Conservation (phyloP, 2,113 vertebrate genomes). For the Mormyrus iriodes region DNA sequence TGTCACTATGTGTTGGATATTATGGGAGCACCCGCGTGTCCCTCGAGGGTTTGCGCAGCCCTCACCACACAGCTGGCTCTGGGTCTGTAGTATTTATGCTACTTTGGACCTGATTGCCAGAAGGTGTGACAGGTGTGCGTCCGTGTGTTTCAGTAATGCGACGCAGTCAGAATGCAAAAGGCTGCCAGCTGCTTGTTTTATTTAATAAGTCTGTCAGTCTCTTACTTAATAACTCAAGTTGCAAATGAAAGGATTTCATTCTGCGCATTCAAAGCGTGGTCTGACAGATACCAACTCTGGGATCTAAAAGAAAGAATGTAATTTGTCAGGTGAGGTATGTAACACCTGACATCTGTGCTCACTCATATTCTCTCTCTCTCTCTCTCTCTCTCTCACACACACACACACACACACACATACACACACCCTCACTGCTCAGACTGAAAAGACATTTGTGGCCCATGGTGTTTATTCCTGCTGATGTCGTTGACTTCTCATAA, state of each 20-base stretch:
- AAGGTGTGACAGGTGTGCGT: too few relatives aligned
- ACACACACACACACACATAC: background rate
- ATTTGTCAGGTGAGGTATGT: background rate
- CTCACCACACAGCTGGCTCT: background rate
- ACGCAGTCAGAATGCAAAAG: background rate
- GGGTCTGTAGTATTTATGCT: too few relatives aligned
- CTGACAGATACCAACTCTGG: background rate
- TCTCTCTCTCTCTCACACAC: too few relatives aligned
- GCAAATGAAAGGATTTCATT: background rate
- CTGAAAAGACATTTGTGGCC: background rate
- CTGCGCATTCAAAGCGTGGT: background rate
- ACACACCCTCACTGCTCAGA: background rate
- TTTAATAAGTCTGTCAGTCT: background rate
- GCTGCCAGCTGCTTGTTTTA: background rate
- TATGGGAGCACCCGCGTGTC: background rate
- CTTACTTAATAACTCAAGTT: background rate
- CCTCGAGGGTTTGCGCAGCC: background rate
- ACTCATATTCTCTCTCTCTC: background rate
- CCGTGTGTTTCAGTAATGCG: too few relatives aligned
- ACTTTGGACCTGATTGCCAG: too few relatives aligned
- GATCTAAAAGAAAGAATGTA: background rate
- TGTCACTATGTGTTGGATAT: background rate
- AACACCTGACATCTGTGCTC: background rate
- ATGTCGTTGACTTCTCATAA: background rate
- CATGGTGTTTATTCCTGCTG: background rate